phyloP scores from a whole-genome alignment of 2,888 invertebrate species.

The Labia minor region DNA sequence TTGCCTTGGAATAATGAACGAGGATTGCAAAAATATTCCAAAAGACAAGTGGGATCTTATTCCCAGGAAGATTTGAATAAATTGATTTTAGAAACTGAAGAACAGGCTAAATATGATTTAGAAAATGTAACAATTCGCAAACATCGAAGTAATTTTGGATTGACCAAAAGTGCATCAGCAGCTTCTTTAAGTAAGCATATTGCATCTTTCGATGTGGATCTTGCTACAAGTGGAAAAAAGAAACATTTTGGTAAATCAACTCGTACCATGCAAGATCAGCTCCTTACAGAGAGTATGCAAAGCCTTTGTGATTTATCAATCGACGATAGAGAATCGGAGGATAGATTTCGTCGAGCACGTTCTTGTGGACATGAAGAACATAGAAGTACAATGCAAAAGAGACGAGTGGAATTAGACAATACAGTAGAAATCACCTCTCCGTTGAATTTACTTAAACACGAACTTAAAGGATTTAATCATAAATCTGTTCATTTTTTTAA shows the following conservation, averaged over 20 bases:
- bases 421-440: constrained; percentile 46
- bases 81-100: constrained; percentile 54
- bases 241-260: constrained; percentile 63
- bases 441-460: constrained; percentile 48
- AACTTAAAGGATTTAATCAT: constrained; percentile 52
- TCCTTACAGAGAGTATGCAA: constrained; percentile 45
- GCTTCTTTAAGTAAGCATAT: constrained; percentile 24
- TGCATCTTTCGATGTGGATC: constrained; percentile 37
- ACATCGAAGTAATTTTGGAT: constrained; percentile 26
- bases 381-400: constrained; percentile 35
- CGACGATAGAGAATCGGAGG: not conserved
- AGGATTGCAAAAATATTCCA: constrained; percentile 54
- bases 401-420: constrained; percentile 34
- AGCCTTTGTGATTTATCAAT: constrained; percentile 34
- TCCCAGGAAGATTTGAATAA: constrained; percentile 54
- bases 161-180: constrained; percentile 24
- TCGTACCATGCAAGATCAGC: constrained; percentile 48
- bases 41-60: constrained; percentile 52
- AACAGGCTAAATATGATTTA: constrained; percentile 57
- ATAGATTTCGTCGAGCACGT: constrained; percentile 29
- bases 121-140: constrained; percentile 40
- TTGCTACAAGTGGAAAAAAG: constrained; percentile 40
- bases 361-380: constrained; percentile 35
- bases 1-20: constrained; percentile 63
- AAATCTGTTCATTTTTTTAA: constrained; percentile 47